A percentile compares a stretch with the other conserved stretches of the same genome.
Evolutionary conservation across 1,140 invertebrate species (phyloP).

Genomic region (Amphibalanus amphitrite): DNA sequence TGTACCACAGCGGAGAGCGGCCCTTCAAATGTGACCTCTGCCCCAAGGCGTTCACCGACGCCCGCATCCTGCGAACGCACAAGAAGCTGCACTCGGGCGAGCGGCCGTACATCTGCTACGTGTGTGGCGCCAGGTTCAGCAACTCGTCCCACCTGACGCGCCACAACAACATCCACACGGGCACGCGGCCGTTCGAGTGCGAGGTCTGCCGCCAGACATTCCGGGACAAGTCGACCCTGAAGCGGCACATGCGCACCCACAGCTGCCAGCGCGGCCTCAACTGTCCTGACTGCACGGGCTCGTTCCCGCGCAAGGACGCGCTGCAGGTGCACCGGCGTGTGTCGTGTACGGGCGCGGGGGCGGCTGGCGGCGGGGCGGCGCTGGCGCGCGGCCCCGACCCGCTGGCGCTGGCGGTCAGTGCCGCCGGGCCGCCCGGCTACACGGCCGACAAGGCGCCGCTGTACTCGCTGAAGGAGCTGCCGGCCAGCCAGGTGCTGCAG

Average conservation of each 20-base stretch:
- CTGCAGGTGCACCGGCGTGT: too few species aligned
- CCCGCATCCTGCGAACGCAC: slow-evolving; percentile 16
- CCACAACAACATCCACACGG: slow-evolving; percentile 3
- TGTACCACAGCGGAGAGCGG: slow-evolving; percentile 39
- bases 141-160: slow-evolving; percentile 3
- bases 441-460: too few species aligned
- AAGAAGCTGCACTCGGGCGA: slow-evolving; percentile 17
- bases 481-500: too few species aligned
- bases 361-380: too few species aligned
- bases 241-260: background rate
- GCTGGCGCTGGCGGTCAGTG: too few species aligned
- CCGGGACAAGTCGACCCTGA: background rate
- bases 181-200: background rate
- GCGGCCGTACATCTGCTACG: slow-evolving; percentile 16
- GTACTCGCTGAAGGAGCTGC: too few species aligned
- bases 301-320: too few species aligned
- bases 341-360: too few species aligned
- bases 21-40: slow-evolving; percentile 22
- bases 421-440: too few species aligned
- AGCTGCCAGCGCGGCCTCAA: too few species aligned
- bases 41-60: slow-evolving; percentile 30
- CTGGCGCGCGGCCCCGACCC: too few species aligned
- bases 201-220: background rate
- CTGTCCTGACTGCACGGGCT: too few species aligned
- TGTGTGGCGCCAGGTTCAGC: slow-evolving; percentile 7